A percentile compares a stretch with the other conserved stretches of the same genome.
Conservation (phyloP, 2,797 vertebrate genomes). For the Platalea minor region DNA sequence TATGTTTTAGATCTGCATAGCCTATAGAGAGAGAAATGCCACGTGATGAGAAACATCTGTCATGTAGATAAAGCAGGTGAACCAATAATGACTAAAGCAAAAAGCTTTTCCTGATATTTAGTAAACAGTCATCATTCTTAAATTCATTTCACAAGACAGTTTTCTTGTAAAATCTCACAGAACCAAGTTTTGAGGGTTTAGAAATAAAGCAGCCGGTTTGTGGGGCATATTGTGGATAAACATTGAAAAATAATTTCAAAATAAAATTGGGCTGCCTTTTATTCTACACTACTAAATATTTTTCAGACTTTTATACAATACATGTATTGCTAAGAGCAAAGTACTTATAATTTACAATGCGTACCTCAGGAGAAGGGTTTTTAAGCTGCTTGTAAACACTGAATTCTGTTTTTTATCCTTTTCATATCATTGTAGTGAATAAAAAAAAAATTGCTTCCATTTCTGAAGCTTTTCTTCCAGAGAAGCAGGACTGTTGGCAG, state of each 20-base stretch:
- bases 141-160: neutral
- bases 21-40: neutral
- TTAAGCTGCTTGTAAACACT: neutral
- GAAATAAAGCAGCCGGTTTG: neutral
- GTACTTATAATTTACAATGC: neutral
- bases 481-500: neutral
- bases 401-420: neutral
- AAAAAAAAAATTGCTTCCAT: neutral
- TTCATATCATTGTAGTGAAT: neutral
- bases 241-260: neutral
- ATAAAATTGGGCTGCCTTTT: neutral
- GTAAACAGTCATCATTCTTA: neutral
- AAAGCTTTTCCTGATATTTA: neutral
- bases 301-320: neutral
- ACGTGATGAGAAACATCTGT: neutral
- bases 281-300: neutral
- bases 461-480: neutral
- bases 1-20: neutral
- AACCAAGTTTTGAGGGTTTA: neutral
- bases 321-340: neutral
- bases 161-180: neutral
- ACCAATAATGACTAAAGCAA: neutral
- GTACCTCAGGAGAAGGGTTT: neutral
- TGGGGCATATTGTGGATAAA: neutral
- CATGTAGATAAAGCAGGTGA: neutral